A percentile compares a stretch with the other conserved stretches of the same genome.
These are phyloP conservation scores for Eublepharis macularius DNA, from an alignment of 2,113 vertebrate species.

Conservation along the genomic window DNA sequence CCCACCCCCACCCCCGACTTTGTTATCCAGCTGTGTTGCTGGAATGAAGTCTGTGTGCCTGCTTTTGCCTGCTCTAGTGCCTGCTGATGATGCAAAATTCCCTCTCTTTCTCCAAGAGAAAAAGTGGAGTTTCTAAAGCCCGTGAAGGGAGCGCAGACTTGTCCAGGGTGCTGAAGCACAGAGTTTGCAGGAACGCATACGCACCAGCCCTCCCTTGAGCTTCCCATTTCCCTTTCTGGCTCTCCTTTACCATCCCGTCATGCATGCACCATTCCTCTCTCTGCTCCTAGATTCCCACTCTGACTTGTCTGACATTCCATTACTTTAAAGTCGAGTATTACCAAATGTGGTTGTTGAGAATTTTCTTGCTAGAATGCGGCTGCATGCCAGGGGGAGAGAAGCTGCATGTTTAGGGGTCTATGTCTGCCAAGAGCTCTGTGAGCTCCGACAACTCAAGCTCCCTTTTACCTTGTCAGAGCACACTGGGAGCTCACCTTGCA, in stretches of 20 bases:
- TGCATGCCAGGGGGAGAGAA: not conserved
- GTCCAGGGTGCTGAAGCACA: not conserved
- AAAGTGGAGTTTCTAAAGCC: not conserved
- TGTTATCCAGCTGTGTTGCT: not conserved
- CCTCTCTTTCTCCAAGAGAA: not conserved
- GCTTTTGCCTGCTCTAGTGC: not conserved
- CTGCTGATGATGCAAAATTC: not conserved
- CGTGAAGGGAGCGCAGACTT: not conserved
- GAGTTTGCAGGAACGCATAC: not conserved
- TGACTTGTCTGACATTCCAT: not conserved
- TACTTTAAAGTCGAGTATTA: not conserved
- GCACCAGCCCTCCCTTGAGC: too few species aligned
- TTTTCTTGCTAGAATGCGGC: not conserved
- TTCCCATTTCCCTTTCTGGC: too few species aligned
- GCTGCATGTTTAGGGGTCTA: not conserved
- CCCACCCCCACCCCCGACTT: not conserved
- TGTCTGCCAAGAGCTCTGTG: conserved; percentile 43
- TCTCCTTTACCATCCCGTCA: too few species aligned
- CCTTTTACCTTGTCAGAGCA: accelerated
- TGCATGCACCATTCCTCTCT: too few species aligned
- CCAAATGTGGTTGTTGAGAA: not conserved
- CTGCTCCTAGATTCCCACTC: too few species aligned
- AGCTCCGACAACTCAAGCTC: not conserved
- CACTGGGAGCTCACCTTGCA: not conserved
- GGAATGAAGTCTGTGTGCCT: not conserved